Percentiles rank a stretch among this genome's conserved stretches.
These are phyloP conservation scores for Nycticryphes semicollaris DNA, from an alignment of 2,113 vertebrate genomes.

Conservation along the genomic window DNA sequence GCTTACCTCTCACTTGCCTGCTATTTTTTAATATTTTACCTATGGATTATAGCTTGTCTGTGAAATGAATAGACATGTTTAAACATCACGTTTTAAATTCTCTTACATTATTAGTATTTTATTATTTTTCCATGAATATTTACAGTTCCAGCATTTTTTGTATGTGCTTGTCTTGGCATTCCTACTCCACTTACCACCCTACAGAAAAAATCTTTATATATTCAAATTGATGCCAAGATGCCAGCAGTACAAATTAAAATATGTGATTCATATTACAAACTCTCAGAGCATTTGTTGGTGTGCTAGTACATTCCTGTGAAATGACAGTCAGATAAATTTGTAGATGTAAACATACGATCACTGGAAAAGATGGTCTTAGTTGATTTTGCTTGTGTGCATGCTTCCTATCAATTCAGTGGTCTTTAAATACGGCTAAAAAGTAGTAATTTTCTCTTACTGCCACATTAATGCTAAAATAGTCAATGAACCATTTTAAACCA, in stretches of 20 bases:
- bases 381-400: neutral
- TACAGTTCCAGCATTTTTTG: neutral
- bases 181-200: neutral
- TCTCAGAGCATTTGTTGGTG: neutral
- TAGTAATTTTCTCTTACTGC: neutral
- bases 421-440: neutral
- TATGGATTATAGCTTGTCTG: neutral
- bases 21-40: neutral
- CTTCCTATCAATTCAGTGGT: neutral
- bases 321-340: neutral
- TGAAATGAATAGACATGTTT: neutral
- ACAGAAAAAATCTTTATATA: neutral
- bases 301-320: neutral
- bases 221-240: conserved; percentile 12
- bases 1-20: neutral
- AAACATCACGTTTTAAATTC: neutral
- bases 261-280: conserved; percentile 37
- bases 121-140: neutral
- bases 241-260: conserved; percentile 8
- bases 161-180: neutral
- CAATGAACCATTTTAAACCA: neutral
- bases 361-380: neutral
- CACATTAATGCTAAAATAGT: neutral
- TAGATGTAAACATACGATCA: neutral
- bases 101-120: neutral